Conservation (phyloP, 1,140 invertebrate genomes). For the Gryllus bimaculatus region DNA sequence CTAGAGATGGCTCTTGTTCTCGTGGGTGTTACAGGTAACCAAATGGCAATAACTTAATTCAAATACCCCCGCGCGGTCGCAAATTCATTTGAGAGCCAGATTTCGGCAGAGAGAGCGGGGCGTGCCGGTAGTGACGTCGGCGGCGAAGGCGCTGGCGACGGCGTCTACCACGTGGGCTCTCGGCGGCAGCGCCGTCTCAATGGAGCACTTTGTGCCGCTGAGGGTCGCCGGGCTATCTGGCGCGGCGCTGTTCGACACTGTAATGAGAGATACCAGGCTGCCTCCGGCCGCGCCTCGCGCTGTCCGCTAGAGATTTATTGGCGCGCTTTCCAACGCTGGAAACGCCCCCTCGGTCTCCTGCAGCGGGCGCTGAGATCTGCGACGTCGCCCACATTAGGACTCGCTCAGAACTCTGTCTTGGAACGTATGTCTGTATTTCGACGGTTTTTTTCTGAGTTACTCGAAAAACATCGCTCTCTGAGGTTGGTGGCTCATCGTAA, state of each 20-base stretch:
- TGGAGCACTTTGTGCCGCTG: background rate
- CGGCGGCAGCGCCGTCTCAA: background rate
- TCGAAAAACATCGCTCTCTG: too few relatives aligned
- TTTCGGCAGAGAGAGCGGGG: background rate
- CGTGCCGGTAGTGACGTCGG: background rate
- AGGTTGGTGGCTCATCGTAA: too few relatives aligned
- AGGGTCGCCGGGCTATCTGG: background rate
- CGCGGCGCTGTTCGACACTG: background rate
- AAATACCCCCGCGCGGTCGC: too few relatives aligned
- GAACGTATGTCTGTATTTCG: too few relatives aligned
- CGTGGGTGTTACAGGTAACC: too few relatives aligned
- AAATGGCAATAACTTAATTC: too few relatives aligned
- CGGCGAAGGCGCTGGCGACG: background rate
- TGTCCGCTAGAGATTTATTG: background rate
- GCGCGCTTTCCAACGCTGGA: background rate
- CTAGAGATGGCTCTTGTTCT: too few relatives aligned
- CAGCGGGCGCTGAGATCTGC: too few relatives aligned
- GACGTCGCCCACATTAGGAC: too few relatives aligned
- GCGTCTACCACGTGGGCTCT: background rate
- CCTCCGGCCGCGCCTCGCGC: background rate
- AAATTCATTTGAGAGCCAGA: background rate
- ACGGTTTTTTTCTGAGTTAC: too few relatives aligned
- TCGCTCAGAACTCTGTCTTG: too few relatives aligned
- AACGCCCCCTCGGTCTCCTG: too few relatives aligned
- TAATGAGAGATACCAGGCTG: background rate